These are phyloP conservation scores for Eupithecia subfuscata DNA, from an alignment of 2,888 invertebrate species.

Conservation along the genomic window DNA sequence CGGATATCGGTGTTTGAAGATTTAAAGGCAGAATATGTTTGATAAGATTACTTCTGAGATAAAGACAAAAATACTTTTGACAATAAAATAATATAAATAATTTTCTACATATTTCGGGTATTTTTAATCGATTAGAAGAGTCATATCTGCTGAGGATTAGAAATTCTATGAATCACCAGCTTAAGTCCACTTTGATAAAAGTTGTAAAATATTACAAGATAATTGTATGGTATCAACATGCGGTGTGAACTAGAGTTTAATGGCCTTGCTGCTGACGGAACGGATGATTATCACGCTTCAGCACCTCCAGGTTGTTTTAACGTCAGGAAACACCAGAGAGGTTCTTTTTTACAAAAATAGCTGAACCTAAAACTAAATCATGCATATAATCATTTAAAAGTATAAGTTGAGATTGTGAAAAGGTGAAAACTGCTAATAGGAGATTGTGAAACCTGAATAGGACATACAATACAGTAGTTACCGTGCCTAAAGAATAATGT, in stretches of 20 bases:
- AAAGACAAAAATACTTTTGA: slow-evolving; percentile 1
- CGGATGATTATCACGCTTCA: slow-evolving; percentile 65
- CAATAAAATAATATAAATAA: not conserved
- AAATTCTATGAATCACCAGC: not conserved
- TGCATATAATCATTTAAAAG: not conserved
- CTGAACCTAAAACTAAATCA: not conserved
- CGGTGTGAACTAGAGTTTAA: slow-evolving; percentile 47
- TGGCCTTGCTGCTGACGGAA: slow-evolving; percentile 67
- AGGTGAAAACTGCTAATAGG: too few species aligned
- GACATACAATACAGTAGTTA: not conserved
- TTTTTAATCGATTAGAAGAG: not conserved
- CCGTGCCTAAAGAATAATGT: not conserved
- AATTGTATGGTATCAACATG: slow-evolving; percentile 28
- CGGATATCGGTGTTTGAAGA: not conserved
- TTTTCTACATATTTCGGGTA: not conserved
- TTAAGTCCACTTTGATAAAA: not conserved
- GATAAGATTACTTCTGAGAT: not conserved
- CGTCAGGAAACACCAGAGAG: slow-evolving; percentile 41
- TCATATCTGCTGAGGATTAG: not conserved
- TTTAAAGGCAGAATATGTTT: not conserved
- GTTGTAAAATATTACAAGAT: not conserved
- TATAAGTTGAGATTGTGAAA: not conserved
- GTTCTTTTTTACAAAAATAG: not conserved
- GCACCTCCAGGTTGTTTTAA: slow-evolving; percentile 59
- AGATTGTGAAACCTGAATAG: not conserved